Base-by-base conservation (phyloP, 2,113 vertebrate species). In the Halichoerus grypus region DNA sequence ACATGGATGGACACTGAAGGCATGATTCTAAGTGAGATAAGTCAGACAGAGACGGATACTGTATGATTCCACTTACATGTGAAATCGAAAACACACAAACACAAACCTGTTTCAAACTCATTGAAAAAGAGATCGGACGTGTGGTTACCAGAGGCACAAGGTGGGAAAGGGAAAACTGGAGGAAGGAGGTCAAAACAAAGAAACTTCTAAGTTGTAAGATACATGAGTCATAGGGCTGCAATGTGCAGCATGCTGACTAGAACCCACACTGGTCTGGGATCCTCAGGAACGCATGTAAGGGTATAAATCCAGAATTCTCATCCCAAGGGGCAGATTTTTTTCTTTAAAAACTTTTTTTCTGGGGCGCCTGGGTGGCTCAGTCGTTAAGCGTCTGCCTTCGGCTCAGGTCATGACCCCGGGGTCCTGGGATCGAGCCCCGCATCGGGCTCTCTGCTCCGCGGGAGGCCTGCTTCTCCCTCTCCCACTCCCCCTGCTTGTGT, bases 241-340 rank as follows among this genome's bases (percentile, higher is more conserved):
- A 14, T 14, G 71, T 42, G 39, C 22, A 1, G 22, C 39, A 26
- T 0, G 10, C 12, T 7, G 39, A 74, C 71, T 2, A 3, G 33
- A 1, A 12, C 21, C 36, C 24, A 12, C 5, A 0, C 10, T 0
- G 21, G 7, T 22, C 11, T 22, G 11, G 39, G 22, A 0, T 7
- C 39, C 5, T 2, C 36, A 6, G 71, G 71, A 4, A 26, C 0
- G 36, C 21, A n/a, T 5, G 12, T 14, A 36, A 74, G 22, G 36
- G 22, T 74, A 11, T 42, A 0, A 24, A 26, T 74, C 71, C 39
- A 7, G 65, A 42, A 21, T 26, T 69, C 39, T 36, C 39, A 74
- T 42, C 22, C 2, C 39, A 26, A 74, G 36, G n/a, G 36, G 36
- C 12, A 39, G 22, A 13, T 24, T 26, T 26, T 39, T 26, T 74